Base-by-base conservation (phyloP, 2,797 vertebrate genomes). In the Paratrypauchen microcephalus region DNA sequence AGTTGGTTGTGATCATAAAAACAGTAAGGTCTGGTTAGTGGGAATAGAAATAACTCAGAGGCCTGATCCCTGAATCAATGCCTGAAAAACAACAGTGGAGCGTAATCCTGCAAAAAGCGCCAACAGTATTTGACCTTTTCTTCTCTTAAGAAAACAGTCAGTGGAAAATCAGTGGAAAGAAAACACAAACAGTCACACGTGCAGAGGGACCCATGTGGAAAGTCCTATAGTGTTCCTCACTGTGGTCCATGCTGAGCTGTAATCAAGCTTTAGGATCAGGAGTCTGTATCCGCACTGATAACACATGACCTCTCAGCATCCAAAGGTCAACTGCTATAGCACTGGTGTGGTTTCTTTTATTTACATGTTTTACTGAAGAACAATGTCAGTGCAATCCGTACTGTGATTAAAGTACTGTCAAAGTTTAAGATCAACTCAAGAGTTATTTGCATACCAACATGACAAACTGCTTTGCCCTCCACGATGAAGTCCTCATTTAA, bases 231-330 rank as follows among this genome's bases (percentile, higher is more conserved):
- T 68, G 71, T 78, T 87, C 83, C 69, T 32, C 45, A 70, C 74
- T 79, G 67, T 48, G 30, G 63, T 54, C 36, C 81, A 73, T 70
- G 69, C 67, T 72, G 69, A 5, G 28, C 6, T 82, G 79, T 82
- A 85, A 84, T 88, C 76, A 75, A 84, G 71, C 70, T 74, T 66
- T 30, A 50, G 60, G 70, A 83, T 88, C 74, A 39, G 62, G 70
- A 76, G 77, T 78, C 81, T 92, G 86, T 55, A 86, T 91, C 88
- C 89, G 86, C 70, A 62, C 70, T 76, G 88, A 92, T 90, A 90
- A 91, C 78, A 39, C 48, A 45, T 15, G 73, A 41, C 12, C 57
- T 32, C 56, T 78, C 50, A 81, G 54, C 45, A 66, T 58, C 55
- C 21, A 57, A 55, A 23, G 48, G 19, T 23, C 52, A 23, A 9